A percentile compares a stretch with the other conserved stretches of the same genome.
Conservation (phyloP, 2,888 invertebrate species). For the Rhimphoctona megacephalus region DNA sequence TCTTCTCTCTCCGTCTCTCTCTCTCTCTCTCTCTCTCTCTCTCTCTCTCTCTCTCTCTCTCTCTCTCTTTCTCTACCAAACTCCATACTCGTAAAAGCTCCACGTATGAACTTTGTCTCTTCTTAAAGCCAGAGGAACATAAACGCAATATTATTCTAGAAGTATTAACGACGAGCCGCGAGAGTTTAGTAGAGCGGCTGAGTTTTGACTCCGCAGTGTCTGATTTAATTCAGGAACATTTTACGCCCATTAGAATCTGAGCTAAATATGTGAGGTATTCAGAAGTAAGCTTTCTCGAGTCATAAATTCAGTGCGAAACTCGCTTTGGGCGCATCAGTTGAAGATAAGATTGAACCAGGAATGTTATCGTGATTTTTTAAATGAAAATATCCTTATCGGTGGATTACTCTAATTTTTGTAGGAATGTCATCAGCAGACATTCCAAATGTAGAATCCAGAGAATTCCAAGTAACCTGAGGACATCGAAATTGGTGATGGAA, state of each 20-base stretch:
- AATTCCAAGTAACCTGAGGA: neutral
- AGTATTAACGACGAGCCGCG: constrained; percentile 32
- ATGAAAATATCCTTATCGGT: neutral
- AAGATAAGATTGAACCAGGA: neutral
- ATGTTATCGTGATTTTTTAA: neutral
- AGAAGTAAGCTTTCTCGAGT: neutral
- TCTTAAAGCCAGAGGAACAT: constrained; percentile 14
- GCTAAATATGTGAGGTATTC: constrained; percentile 13
- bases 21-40: constrained; percentile 27
- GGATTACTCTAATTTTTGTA: neutral
- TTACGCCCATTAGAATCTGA: constrained; percentile 5
- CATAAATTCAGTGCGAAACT: constrained; percentile 2
- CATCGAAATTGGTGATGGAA: neutral
- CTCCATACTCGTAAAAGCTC: constrained; percentile 25
- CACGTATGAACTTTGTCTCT: constrained; percentile 40
- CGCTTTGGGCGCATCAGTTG: neutral
- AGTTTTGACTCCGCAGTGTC: constrained; percentile 20
- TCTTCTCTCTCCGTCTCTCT: constrained; percentile 44
- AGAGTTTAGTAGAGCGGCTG: constrained; percentile 6
- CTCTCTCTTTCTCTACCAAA: constrained; percentile 11
- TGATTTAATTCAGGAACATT: constrained; percentile 27
- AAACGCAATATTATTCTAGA: constrained; percentile 36
- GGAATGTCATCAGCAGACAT: neutral
- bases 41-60: constrained; percentile 11
- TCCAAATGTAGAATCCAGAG: neutral